Evolutionary conservation across 2,888 invertebrate species (phyloP).

Genomic region (Synergus umbraculus): DNA sequence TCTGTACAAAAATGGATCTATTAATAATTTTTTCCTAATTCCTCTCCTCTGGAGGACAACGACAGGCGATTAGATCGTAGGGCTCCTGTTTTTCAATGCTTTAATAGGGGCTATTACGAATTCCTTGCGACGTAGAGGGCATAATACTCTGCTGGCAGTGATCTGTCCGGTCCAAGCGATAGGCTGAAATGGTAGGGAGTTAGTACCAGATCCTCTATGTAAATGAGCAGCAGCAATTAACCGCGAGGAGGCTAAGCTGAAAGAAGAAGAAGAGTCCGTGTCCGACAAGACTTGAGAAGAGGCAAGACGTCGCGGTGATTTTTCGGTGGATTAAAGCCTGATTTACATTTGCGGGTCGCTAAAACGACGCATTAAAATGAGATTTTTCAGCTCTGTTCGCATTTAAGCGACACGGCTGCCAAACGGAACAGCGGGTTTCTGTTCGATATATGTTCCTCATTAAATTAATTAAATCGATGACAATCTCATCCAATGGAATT

Average conservation of each 20-base stretch:
- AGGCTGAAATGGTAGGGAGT: constrained; percentile 54
- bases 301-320: constrained; percentile 43
- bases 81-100: constrained; percentile 24
- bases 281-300: constrained; percentile 18
- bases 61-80: neutral
- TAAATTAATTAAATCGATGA: neutral
- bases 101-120: constrained; percentile 55
- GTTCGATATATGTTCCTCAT: neutral
- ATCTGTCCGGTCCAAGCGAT: constrained; percentile 49
- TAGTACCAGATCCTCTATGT: constrained; percentile 66
- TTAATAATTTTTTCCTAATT: neutral
- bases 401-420: constrained; percentile 11
- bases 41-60: neutral
- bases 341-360: constrained; percentile 26
- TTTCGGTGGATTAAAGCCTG: constrained; percentile 50
- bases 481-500: neutral
- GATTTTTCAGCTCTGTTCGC: constrained; percentile 18
- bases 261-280: constrained; percentile 34
- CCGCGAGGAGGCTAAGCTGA: constrained; percentile 55
- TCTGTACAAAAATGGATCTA: neutral
- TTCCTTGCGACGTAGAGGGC: constrained; percentile 53
- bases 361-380: constrained; percentile 25
- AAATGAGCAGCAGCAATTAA: constrained; percentile 73
- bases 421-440: neutral
- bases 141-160: constrained; percentile 50